Base-by-base conservation (phyloP, 2,888 invertebrate genomes). In the Hirtodrosophila confusa region DNA sequence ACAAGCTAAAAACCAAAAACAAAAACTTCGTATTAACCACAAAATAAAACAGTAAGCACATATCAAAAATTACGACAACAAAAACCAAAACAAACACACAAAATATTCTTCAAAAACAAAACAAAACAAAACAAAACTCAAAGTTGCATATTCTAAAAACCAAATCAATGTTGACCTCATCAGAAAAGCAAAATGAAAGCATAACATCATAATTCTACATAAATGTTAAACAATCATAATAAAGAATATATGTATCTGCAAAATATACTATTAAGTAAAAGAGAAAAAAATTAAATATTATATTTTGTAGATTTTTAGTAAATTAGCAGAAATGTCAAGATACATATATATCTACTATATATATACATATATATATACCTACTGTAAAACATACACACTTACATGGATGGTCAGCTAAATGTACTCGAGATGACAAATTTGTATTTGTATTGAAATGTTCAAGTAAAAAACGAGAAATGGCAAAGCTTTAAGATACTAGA, bases 301-400 rank as follows among this genome's bases (percentile, higher is more conserved):
- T 83, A 83, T 83, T 83, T 83, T 83, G 82, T 83, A 83, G 82
- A 86, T 86, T 86, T 83, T 83, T 83, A 83, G 86, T 66, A 80
- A 86, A 70, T 70, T 86, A 86, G 78, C 51, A 37, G 54, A 79
- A 67, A 64, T 50, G 70, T 78, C 74, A 75, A 70, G 65, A 68
- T 49, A 61, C 57, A 65, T 40, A 68, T 48, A 62, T 60, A 65
- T 17, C 17, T 17, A 17, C 17, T 64, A 70, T 58, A 37, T 73
- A 66, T 67, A 75, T 66, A 72, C 55, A 58, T 57, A 72, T 17
- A 17, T 73, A 66, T 67, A 75, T 66, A 72, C 55, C 58, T 57
- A 72, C 62, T 62, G 58, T 70, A 69, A 33, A 58, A 53, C n/a
- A 53, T 24, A 36, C 51, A 45, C 9, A 55, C 41, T 41, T 54